Evolutionary conservation across 2,797 vertebrate genomes (phyloP).

Genomic region (Megaceryle alcyon): DNA sequence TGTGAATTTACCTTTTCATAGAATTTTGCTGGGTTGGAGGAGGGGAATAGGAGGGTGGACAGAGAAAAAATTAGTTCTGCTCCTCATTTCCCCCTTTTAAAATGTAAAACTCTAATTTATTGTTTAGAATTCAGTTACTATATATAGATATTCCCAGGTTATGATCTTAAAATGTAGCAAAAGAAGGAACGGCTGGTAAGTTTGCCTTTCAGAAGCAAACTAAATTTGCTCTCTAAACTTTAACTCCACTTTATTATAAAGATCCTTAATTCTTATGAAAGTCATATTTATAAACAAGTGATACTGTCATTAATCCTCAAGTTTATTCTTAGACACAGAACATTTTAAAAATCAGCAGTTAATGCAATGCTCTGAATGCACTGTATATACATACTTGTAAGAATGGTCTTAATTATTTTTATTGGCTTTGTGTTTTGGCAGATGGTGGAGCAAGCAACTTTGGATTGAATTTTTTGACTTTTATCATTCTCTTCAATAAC

Average conservation of each 20-base stretch:
- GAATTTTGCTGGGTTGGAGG: not conserved
- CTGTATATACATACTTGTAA: not conserved
- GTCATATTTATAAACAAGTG: not conserved
- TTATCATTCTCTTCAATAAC: conserved; percentile 99
- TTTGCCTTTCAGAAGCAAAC: not conserved
- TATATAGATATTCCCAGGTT: not conserved
- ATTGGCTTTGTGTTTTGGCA: conserved; percentile 67
- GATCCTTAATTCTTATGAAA: not conserved
- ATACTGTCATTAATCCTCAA: not conserved
- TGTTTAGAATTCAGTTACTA: not conserved
- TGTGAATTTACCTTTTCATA: not conserved
- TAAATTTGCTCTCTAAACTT: not conserved
- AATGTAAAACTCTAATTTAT: not conserved
- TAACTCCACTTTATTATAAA: not conserved
- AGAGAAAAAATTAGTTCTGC: not conserved
- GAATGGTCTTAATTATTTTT: not conserved
- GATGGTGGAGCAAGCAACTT: conserved; percentile 98
- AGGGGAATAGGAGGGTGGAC: not conserved
- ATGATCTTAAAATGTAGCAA: not conserved
- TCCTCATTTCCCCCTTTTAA: not conserved
- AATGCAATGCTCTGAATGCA: not conserved
- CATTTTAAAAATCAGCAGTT: not conserved
- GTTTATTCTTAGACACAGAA: not conserved
- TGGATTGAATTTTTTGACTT: conserved; percentile 98
- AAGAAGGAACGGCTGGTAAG: not conserved